Conservation (phyloP, 2,113 vertebrate genomes). For the Aix galericulata region DNA sequence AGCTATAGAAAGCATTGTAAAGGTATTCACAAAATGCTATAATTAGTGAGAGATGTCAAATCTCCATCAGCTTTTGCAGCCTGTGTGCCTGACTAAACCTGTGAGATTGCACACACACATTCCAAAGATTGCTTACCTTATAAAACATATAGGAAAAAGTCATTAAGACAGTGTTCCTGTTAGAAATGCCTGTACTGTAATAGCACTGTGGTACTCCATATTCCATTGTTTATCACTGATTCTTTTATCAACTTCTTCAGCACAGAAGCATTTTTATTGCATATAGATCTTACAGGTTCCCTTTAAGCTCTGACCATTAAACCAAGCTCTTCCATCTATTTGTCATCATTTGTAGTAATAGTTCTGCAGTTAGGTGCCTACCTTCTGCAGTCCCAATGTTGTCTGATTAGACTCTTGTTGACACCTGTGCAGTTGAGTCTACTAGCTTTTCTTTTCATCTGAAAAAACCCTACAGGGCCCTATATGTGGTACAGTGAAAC, state of each 20-base stretch:
- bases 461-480: conserved; percentile 42
- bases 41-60: background rate
- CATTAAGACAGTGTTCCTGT: background rate
- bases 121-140: background rate
- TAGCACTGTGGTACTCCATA: background rate
- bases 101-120: background rate
- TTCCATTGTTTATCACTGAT: conserved; percentile 29
- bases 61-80: background rate
- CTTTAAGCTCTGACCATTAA: conserved; percentile 55
- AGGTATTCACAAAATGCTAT: background rate
- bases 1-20: background rate
- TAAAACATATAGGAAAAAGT: conserved; percentile 16
- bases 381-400: background rate
- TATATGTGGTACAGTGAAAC: conserved; percentile 16
- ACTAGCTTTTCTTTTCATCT: conserved; percentile 19
- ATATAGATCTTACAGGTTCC: conserved; percentile 55
- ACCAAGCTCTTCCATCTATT: conserved; percentile 32
- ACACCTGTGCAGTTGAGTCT: conserved; percentile 12
- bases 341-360: conserved; percentile 59
- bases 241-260: conserved; percentile 24
- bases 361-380: background rate
- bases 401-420: conserved; percentile 29
- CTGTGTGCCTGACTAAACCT: background rate
- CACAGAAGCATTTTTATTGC: conserved; percentile 40
- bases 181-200: background rate